These are phyloP conservation scores for Stylophora pistillata DNA, from an alignment of 64 coral and sea anemone genomes.

Conservation along the genomic window DNA sequence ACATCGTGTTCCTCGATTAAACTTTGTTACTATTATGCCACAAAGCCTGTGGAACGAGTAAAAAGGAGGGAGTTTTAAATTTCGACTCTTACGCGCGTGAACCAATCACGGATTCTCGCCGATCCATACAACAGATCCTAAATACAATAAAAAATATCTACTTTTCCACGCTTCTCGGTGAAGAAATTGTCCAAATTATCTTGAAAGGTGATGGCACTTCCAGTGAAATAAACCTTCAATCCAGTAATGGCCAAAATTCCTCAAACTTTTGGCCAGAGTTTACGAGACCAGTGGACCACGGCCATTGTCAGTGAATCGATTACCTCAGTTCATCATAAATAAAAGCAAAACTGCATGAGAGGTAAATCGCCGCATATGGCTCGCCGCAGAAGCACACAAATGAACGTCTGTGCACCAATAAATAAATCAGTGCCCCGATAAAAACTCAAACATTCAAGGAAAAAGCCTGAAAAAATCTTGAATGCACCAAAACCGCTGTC, in stretches of 20 bases:
- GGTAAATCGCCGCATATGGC: slow-evolving; percentile 59
- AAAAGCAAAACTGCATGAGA: slow-evolving; percentile 88
- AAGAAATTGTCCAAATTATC: background rate
- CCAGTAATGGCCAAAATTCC: slow-evolving; percentile 40
- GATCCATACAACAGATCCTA: slow-evolving; percentile 83
- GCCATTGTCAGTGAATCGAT: slow-evolving; percentile 94
- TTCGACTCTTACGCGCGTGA: slow-evolving; percentile 82
- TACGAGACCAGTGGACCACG: slow-evolving; percentile 65
- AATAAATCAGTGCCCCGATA: slow-evolving; percentile 55
- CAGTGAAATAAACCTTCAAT: slow-evolving; percentile 27
- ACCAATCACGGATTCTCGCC: slow-evolving; percentile 89
- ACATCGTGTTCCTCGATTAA: slow-evolving; percentile 53
- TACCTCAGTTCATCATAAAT: slow-evolving; percentile 95
- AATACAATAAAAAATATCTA: slow-evolving; percentile 43
- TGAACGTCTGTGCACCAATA: slow-evolving; percentile 53
- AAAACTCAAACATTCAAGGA: slow-evolving; percentile 65
- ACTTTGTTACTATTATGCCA: slow-evolving; percentile 59
- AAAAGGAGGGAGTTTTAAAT: slow-evolving; percentile 99
- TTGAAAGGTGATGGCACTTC: slow-evolving; percentile 34
- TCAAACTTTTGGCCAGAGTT: slow-evolving; percentile 89
- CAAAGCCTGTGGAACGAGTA: slow-evolving; percentile 74
- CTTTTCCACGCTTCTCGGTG: background rate
- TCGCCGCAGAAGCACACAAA: slow-evolving; percentile 70
- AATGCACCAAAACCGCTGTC: slow-evolving; percentile 64
- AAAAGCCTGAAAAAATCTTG: slow-evolving; percentile 76